Conservation (phyloP, 1,140 invertebrate genomes). For the Nymphalis io region DNA sequence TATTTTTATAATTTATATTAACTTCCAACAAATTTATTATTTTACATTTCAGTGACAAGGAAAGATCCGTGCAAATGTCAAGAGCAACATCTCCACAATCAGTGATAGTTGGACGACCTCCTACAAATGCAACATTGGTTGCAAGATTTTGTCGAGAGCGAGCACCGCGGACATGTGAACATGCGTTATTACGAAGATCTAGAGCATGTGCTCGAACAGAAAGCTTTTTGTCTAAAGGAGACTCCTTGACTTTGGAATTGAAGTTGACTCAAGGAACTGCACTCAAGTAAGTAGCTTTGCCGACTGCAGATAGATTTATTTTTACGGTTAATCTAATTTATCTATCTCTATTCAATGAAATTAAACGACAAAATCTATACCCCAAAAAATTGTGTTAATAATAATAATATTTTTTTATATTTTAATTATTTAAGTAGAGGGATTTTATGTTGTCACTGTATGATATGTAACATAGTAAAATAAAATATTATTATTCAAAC, state of each 20-base stretch:
- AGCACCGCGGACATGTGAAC: slow-evolving; percentile 89
- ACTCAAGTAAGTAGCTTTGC: slow-evolving; percentile 83
- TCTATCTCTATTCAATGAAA: too few species aligned
- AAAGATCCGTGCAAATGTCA: slow-evolving; percentile 74
- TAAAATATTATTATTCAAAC: not conserved
- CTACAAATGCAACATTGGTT: slow-evolving; percentile 86
- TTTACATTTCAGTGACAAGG: slow-evolving; percentile 65
- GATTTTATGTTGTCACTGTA: too few species aligned
- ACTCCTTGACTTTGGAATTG: slow-evolving; percentile 90
- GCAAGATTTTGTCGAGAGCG: slow-evolving; percentile 89
- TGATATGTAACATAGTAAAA: too few species aligned
- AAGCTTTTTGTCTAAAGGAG: slow-evolving; percentile 90
- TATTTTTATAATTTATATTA: not conserved
- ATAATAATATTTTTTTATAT: too few species aligned
- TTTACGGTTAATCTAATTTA: too few species aligned
- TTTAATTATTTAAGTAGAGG: too few species aligned
- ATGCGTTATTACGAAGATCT: slow-evolving; percentile 83
- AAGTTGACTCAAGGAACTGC: slow-evolving; percentile 91
- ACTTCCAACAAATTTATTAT: not conserved
- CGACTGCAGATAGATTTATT: not conserved
- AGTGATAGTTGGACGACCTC: slow-evolving; percentile 79
- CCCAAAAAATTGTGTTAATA: too few species aligned
- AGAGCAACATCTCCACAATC: slow-evolving; percentile 75
- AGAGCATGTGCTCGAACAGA: slow-evolving; percentile 90
- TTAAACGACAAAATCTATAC: too few species aligned